Evolutionary conservation across 2,888 invertebrate species (phyloP), one percentile per base, ranked within the genome.

Genomic region (Drosophila lutescens): DNA sequence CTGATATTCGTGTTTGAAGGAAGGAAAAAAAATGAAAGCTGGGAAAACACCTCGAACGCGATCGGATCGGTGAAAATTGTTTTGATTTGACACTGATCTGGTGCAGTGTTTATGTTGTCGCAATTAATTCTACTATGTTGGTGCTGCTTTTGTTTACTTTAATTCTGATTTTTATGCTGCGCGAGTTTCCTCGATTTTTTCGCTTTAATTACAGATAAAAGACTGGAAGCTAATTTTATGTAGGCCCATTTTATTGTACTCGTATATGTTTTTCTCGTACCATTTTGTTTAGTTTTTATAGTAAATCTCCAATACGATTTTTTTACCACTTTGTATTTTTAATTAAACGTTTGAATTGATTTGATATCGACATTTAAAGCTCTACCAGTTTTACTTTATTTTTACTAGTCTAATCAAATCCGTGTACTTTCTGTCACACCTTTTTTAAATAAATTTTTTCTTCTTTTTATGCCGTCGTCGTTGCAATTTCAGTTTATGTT

Each of bases 11-110:
- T 69, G 70, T 38, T 49, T n/a, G 36, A 49, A 46, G 23, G 40
- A 59, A 50, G 36, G 43, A 46, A 32, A 44, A 59, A 50, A 30
- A 10, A 46, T 4, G 40, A 53, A 20, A 30, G 30, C 46, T n/a
- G 46, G 30, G 10, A 59, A 38, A 59, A 55, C 47, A 71, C 53
- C 77, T 77, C 77, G 78, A 76, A 77, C 82, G 71, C 73, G 82
- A 77, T 80, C 68, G 77, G 44, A 55, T 56, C 70, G 66, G 40
- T 36, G 47, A 78, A 68, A 70, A 73, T 66, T 77, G 77, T 71
- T 76, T 66, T 79, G 85, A 87, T 85, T 87, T 87, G 78, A 86
- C 86, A 86, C 87, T 79, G 79, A 76, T 73, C 58, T 77, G 77
- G 40, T 36, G 38, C 60, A 63, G 38, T 54, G 58, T 49, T 53